Conservation (phyloP, 2,797 vertebrate genomes). For the Cossypha dichroa region DNA sequence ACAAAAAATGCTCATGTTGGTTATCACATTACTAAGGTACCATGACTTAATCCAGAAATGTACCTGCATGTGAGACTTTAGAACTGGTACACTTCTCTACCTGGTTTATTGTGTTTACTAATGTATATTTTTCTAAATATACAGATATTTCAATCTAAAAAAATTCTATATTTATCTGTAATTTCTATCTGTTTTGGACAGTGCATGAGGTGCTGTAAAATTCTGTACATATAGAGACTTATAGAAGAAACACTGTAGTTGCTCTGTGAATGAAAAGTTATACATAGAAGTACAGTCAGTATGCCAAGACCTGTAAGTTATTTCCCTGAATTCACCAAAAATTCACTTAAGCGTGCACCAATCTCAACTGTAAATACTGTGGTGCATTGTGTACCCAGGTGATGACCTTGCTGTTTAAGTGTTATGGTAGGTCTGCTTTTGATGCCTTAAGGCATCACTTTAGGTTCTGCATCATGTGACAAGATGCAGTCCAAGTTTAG, state of each 20-base stretch:
- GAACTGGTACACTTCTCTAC: slow-evolving; percentile 49
- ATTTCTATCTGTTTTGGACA: slow-evolving; percentile 58
- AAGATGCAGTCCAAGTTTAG: not conserved
- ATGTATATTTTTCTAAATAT: slow-evolving; percentile 70
- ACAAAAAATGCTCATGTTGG: slow-evolving; percentile 31
- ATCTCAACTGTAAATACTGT: not conserved
- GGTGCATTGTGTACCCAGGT: not conserved
- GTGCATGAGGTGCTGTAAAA: slow-evolving; percentile 59
- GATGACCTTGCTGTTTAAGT: not conserved
- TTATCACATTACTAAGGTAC: slow-evolving; percentile 36
- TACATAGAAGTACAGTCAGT: not conserved
- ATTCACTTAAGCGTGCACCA: not conserved
- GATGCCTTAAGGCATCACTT: not conserved
- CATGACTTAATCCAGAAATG: slow-evolving; percentile 43
- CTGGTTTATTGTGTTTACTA: slow-evolving; percentile 61
- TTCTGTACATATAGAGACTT: slow-evolving; percentile 53
- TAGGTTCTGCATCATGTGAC: not conserved
- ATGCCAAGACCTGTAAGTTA: not conserved
- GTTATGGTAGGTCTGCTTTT: not conserved
- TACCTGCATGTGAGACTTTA: slow-evolving; percentile 55
- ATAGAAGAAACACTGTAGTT: slow-evolving; percentile 29
- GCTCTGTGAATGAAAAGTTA: slow-evolving; percentile 26
- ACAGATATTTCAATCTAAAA: slow-evolving; percentile 61
- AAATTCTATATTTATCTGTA: slow-evolving; percentile 66
- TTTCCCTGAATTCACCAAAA: slow-evolving; percentile 4